Evolutionary conservation across 2,113 vertebrate genomes (phyloP).

Genomic region (Chlamydotis undulata): DNA sequence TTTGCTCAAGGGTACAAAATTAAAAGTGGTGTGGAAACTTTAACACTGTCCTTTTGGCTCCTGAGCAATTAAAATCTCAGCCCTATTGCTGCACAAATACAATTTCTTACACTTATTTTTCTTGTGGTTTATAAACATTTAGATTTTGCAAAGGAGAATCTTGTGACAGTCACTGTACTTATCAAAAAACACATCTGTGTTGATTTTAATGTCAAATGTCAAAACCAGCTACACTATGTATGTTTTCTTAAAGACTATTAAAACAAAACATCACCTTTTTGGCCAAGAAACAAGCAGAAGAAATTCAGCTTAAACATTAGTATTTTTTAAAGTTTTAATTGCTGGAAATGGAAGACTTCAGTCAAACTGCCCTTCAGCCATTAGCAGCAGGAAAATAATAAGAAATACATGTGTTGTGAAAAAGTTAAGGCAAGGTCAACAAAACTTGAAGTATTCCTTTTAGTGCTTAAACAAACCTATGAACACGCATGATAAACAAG

Average conservation of each 20-base stretch:
- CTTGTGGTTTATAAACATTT: not conserved
- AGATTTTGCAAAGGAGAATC: not conserved
- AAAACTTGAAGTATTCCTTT: not conserved
- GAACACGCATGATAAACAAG: not conserved
- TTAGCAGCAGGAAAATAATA: not conserved
- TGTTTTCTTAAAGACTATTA: not conserved
- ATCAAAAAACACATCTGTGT: not conserved
- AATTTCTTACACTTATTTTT: not conserved
- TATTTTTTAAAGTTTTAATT: not conserved
- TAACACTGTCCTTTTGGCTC: not conserved
- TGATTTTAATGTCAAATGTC: not conserved
- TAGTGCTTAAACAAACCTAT: not conserved
- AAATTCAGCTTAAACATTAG: not conserved
- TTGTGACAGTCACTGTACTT: not conserved
- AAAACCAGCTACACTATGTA: not conserved
- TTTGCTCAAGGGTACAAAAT: not conserved
- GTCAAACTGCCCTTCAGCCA: not conserved
- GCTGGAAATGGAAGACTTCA: not conserved
- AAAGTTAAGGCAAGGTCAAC: not conserved
- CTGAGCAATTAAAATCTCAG: not conserved
- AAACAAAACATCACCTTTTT: not conserved
- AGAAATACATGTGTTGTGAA: not conserved
- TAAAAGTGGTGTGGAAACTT: not conserved
- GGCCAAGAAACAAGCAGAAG: not conserved
- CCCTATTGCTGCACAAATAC: not conserved